A percentile compares a stretch with the other conserved stretches of the same genome.
Conservation (phyloP, 2,888 invertebrate species). For the Rosalia funebris region DNA sequence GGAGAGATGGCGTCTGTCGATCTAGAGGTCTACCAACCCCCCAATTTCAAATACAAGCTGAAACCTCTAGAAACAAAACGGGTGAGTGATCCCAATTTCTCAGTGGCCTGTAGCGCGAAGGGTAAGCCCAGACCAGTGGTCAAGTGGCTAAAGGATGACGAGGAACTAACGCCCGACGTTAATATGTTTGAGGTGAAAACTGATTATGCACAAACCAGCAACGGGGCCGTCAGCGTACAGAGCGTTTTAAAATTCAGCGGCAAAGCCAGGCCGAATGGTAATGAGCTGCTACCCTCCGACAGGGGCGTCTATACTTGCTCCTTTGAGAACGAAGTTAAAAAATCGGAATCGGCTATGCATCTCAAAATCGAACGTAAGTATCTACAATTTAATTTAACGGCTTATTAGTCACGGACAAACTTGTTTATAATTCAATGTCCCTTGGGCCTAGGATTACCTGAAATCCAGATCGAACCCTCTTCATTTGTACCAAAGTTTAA, state of each 20-base stretch:
- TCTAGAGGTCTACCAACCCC: conserved; percentile 88
- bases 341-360: conserved; percentile 89
- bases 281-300: conserved; percentile 84
- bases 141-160: conserved; percentile 87
- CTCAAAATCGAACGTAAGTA: conserved; percentile 88
- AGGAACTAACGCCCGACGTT: conserved; percentile 79
- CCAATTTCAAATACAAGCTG: conserved; percentile 83
- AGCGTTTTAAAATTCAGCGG: conserved; percentile 85
- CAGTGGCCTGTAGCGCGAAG: conserved; percentile 84
- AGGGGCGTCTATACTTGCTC: conserved; percentile 88
- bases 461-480: not conserved
- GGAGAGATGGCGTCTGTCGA: conserved; percentile 86
- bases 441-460: not conserved
- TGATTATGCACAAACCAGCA: conserved; percentile 79
- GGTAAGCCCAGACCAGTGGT: conserved; percentile 89
- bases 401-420: not conserved
- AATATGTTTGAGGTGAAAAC: conserved; percentile 85
- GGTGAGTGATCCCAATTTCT: conserved; percentile 82
- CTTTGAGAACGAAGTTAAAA: conserved; percentile 90
- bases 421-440: not conserved
- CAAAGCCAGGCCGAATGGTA: conserved; percentile 78
- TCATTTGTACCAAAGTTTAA: not conserved
- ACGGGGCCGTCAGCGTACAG: conserved; percentile 83
- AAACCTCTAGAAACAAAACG: conserved; percentile 82
- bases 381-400: not conserved